Conservation (phyloP, 2,113 vertebrate species). For the Indicator maculatus region DNA sequence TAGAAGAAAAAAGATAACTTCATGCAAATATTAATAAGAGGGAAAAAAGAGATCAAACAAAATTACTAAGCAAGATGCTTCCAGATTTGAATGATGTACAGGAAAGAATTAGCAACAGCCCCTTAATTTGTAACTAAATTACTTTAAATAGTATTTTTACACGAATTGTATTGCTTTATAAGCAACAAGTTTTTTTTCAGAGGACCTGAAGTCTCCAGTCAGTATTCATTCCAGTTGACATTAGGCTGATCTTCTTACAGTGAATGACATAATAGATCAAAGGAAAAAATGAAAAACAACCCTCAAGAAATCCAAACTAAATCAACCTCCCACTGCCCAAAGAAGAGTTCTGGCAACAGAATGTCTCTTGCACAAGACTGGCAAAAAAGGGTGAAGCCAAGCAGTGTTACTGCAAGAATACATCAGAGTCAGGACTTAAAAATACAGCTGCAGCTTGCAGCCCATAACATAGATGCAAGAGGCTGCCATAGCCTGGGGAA, state of each 20-base stretch:
- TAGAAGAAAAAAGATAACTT: neutral
- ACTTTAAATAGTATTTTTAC: neutral
- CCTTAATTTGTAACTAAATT: neutral
- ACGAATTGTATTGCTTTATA: neutral
- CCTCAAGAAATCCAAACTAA: neutral
- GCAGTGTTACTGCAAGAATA: neutral
- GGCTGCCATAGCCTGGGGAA: neutral
- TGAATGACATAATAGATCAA: neutral
- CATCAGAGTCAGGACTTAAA: neutral
- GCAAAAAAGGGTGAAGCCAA: neutral
- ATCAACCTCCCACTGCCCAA: neutral
- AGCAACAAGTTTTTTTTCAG: neutral
- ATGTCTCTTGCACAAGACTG: neutral
- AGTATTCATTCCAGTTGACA: neutral
- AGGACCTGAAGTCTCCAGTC: neutral
- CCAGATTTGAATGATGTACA: neutral
- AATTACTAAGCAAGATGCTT: neutral
- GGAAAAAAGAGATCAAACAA: neutral
- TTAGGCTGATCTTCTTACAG: slow-evolving; percentile 10
- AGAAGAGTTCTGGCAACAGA: neutral
- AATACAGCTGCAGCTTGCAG: neutral
- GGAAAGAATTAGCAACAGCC: slow-evolving; percentile 18
- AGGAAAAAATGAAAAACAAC: neutral
- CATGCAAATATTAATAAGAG: neutral
- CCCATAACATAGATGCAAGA: neutral